A percentile compares a stretch with the other conserved stretches of the same genome.
These are phyloP conservation scores for Beris chalybata DNA, from an alignment of 2,888 invertebrate species.

Conservation along the genomic window DNA sequence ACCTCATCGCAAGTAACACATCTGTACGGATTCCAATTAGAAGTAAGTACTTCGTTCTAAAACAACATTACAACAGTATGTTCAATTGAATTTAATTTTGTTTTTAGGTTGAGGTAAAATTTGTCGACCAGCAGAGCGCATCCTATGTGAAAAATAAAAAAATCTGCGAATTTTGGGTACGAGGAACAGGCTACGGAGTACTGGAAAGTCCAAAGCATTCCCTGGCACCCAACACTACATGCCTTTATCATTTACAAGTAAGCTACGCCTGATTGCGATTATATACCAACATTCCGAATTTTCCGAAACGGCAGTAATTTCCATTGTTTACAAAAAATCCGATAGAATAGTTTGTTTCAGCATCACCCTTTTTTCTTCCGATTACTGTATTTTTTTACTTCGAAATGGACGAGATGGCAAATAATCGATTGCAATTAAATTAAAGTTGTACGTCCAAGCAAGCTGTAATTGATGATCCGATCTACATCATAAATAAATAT, in stretches of 20 bases:
- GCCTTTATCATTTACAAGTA: slow-evolving; percentile 80
- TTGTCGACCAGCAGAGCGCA: slow-evolving; percentile 81
- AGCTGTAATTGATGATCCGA: slow-evolving; percentile 24
- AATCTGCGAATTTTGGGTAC: slow-evolving; percentile 82
- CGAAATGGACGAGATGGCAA: no score
- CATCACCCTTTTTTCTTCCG: no score
- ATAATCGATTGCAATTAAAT: slow-evolving; percentile 17
- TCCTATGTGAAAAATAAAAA: slow-evolving; percentile 83
- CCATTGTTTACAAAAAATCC: no score
- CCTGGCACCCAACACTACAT: slow-evolving; percentile 84
- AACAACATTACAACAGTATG: background rate
- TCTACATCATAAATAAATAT: background rate
- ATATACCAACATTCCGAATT: no score
- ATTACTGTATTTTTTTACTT: no score
- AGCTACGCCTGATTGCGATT: no score
- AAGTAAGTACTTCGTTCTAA: slow-evolving; percentile 61
- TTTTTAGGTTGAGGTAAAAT: slow-evolving; percentile 68
- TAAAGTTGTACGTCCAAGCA: slow-evolving; percentile 13
- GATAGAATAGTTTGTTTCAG: no score
- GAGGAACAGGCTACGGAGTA: slow-evolving; percentile 77
- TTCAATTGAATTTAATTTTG: slow-evolving; percentile 6
- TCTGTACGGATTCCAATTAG: slow-evolving; percentile 85
- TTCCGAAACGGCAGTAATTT: no score
- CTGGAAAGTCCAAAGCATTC: slow-evolving; percentile 84
- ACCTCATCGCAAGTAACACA: slow-evolving; percentile 77